These are phyloP conservation scores for Threskiornis aethiopicus DNA, from an alignment of 2,797 vertebrate genomes.

Conservation along the genomic window DNA sequence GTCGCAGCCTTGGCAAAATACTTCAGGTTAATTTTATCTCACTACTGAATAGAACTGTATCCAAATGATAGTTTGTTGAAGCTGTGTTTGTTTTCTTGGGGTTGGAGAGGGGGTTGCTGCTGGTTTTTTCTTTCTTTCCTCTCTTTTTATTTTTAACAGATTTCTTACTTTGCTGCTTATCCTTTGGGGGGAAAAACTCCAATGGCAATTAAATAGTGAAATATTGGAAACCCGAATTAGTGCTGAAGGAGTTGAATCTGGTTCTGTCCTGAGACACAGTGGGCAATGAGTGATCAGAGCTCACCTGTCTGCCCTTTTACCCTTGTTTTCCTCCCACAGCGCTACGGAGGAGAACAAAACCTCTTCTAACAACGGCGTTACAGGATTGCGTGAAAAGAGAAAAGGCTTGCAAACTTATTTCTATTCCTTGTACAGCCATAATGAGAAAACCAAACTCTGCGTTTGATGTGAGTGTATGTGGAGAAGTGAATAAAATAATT, in stretches of 20 bases:
- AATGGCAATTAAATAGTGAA: background rate
- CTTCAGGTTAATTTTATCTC: background rate
- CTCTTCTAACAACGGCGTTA: background rate
- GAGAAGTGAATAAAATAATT: background rate
- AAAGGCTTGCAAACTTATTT: background rate
- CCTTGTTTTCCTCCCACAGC: background rate
- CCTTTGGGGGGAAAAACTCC: no score
- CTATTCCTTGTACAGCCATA: background rate
- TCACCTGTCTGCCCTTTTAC: background rate
- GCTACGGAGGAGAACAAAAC: background rate
- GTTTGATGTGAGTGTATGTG: background rate
- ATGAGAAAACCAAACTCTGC: background rate
- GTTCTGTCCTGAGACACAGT: background rate
- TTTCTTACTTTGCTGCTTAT: background rate
- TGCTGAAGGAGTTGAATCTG: background rate
- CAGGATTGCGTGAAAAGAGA: background rate
- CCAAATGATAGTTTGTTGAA: background rate
- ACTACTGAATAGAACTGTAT: background rate
- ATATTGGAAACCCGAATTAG: background rate
- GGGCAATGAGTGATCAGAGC: background rate
- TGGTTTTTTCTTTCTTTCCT: background rate
- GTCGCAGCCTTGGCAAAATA: background rate
- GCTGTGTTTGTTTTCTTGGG: background rate
- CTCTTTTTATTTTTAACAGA: no score
- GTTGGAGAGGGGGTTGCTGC: background rate